Conservation (phyloP, 1,140 invertebrate species). For the Ganaspis sp. region DNA sequence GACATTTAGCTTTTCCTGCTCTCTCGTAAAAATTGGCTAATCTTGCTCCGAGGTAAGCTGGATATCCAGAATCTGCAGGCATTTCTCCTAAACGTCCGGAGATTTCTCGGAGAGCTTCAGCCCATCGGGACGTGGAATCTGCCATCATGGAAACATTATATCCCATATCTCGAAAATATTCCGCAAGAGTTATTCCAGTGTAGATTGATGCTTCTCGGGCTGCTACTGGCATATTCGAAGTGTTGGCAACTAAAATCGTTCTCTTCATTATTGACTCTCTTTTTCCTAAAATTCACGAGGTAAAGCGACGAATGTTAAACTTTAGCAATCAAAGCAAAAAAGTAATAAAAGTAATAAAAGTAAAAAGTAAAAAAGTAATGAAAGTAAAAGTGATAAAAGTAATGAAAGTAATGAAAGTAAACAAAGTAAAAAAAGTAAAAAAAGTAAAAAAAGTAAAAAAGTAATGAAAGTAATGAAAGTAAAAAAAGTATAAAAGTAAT, state of each 20-base stretch:
- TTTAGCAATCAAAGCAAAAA: too few species aligned
- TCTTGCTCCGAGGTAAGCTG: constrained; percentile 98
- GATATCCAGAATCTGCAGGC: constrained; percentile 99
- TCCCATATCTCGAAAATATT: constrained; percentile 99
- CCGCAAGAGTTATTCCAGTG: constrained; percentile 98
- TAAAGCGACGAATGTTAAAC: too few species aligned
- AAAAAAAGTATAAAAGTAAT: too few species aligned
- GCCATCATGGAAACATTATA: constrained; percentile 99
- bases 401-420: too few species aligned
- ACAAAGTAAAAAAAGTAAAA: too few species aligned
- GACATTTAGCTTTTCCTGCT: constrained; percentile 97
- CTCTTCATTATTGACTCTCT: constrained; percentile 99
- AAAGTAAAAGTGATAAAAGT: too few species aligned
- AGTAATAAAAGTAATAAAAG: too few species aligned
- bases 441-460: too few species aligned
- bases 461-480: too few species aligned
- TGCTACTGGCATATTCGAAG: constrained; percentile 99
- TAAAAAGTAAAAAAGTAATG: background rate
- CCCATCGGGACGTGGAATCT: constrained; percentile 99
- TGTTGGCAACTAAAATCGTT: constrained; percentile 99
- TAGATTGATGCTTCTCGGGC: constrained; percentile 99
- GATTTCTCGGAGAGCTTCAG: constrained; percentile 99
- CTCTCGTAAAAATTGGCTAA: constrained; percentile 99
- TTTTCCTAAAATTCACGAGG: too few species aligned
- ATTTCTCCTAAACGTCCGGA: constrained; percentile 99